Percentiles rank a stretch among this genome's conserved stretches.
Conservation (phyloP, 2,888 invertebrate species). For the Epinotia demarniana region DNA sequence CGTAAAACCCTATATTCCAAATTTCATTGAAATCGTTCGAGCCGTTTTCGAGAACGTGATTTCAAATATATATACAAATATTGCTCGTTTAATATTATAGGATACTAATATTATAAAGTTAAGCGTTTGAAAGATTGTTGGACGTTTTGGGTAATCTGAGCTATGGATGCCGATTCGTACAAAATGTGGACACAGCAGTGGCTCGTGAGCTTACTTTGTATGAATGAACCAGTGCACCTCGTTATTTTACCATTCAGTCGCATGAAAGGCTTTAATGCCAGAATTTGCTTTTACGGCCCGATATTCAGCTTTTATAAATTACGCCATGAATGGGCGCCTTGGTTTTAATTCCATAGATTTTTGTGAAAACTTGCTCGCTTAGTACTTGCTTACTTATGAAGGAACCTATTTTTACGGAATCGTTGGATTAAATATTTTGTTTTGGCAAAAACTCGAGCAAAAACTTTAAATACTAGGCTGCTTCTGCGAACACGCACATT, state of each 20-base stretch:
- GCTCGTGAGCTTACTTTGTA: conserved; percentile 27
- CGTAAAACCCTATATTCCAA: no score
- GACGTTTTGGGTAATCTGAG: no score
- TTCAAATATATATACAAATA: no score
- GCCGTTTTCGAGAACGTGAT: no score
- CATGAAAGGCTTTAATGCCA: conserved; percentile 51
- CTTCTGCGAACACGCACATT: neutral
- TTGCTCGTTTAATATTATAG: no score
- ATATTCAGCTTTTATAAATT: conserved; percentile 16
- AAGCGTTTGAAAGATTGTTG: no score
- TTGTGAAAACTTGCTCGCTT: neutral
- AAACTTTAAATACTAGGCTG: no score
- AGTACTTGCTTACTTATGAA: neutral
- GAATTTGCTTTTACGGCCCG: conserved; percentile 16
- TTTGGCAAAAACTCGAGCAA: no score
- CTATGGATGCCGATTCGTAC: neutral
- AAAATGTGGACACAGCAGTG: neutral
- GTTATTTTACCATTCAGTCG: conserved; percentile 57
- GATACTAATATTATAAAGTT: no score
- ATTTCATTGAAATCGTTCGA: no score
- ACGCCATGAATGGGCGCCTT: neutral
- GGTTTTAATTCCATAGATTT: neutral
- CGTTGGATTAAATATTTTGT: neutral
- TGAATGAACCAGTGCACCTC: conserved; percentile 42
- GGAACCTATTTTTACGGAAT: neutral